phyloP scores from a whole-genome alignment of 2,888 invertebrate species.

The Lycaena phlaeas region DNA sequence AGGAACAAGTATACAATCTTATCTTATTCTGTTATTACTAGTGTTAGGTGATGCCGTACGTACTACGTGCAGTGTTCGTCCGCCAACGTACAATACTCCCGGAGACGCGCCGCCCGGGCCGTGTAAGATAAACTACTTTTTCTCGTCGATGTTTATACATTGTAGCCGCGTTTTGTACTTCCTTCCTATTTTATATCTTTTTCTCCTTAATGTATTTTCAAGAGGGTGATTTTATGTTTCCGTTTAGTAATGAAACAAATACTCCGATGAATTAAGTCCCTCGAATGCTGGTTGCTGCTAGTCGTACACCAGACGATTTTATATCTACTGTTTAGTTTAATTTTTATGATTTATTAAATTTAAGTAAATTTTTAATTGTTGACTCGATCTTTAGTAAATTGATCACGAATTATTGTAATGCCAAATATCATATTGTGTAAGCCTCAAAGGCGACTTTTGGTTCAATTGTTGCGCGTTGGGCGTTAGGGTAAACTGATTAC shows the following conservation, averaged over 20 bases:
- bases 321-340: constrained; percentile 33
- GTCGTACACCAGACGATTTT: constrained; percentile 7
- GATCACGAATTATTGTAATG: constrained; percentile 22
- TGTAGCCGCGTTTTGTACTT: too few species aligned
- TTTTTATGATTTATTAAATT: constrained; percentile 25
- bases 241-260: too few species aligned
- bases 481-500: neutral
- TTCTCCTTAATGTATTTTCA: too few species aligned
- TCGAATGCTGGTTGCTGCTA: neutral
- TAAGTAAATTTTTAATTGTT: constrained; percentile 28
- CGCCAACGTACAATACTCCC: too few species aligned
- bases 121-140: too few species aligned
- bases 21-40: neutral
- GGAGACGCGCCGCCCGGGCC: too few species aligned
- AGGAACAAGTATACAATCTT: neutral
- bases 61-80: too few species aligned
- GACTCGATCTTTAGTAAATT: constrained; percentile 27
- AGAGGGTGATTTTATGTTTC: too few species aligned
- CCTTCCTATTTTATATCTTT: too few species aligned
- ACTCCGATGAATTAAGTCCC: too few species aligned
- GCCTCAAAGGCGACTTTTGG: neutral
- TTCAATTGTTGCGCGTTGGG: neutral
- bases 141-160: too few species aligned
- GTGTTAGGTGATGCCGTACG: neutral
- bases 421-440: constrained; percentile 46